Evolutionary conservation across 1,140 invertebrate species (phyloP).

Genomic region (Scylla paramamosain): DNA sequence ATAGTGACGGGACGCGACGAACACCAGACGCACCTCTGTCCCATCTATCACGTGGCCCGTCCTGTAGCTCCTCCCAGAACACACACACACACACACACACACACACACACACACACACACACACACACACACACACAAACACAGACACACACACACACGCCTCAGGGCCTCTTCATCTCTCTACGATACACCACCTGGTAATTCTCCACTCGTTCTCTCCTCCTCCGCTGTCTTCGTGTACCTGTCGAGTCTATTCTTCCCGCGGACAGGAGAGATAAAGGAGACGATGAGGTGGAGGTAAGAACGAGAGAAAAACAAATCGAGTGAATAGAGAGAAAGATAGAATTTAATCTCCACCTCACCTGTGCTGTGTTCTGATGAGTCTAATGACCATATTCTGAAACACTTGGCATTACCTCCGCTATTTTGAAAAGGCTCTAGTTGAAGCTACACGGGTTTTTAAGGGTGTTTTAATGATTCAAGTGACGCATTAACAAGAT

Average conservation of each 20-base stretch:
- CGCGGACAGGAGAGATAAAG: neutral
- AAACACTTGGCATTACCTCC: too few relatives aligned
- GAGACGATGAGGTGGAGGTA: constrained; percentile 11
- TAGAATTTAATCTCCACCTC: neutral
- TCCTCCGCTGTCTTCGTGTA: neutral
- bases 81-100: too few relatives aligned
- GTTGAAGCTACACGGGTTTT: too few relatives aligned
- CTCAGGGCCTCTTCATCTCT: neutral
- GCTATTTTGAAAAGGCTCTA: too few relatives aligned
- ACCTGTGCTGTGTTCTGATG: neutral
- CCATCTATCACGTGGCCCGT: neutral
- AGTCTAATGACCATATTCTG: too few relatives aligned
- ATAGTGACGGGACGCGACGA: neutral
- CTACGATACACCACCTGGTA: neutral
- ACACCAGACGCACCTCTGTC: neutral
- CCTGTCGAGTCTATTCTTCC: neutral
- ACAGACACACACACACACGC: too few relatives aligned
- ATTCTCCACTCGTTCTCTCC: neutral
- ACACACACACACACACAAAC: too few relatives aligned
- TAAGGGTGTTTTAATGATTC: too few relatives aligned
- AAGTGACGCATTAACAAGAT: too few relatives aligned
- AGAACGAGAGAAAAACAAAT: neutral
- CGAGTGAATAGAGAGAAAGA: neutral
- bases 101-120: too few relatives aligned
- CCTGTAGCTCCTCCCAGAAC: neutral